Percentiles rank a stretch among this genome's conserved stretches.
phyloP scores from a whole-genome alignment of 2,888 invertebrate species.

The Plusia festucae region DNA sequence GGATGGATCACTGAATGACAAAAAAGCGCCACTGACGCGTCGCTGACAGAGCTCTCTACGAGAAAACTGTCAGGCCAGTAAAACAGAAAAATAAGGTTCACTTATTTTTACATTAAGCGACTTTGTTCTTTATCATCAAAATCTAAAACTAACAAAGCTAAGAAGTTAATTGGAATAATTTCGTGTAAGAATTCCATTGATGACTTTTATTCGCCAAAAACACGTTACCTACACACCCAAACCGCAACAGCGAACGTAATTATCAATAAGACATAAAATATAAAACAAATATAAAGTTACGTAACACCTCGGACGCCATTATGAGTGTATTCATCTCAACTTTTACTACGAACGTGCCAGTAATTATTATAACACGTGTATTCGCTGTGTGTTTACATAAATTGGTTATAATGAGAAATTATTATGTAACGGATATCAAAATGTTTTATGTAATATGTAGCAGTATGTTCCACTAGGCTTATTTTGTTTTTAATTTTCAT shows the following conservation, averaged over 20 bases:
- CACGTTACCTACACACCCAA: not conserved
- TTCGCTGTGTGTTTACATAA: constrained; percentile 45
- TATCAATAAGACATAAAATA: constrained; percentile 28
- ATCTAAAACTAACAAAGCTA: not conserved
- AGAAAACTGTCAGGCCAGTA: not conserved
- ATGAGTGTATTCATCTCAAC: constrained; percentile 28
- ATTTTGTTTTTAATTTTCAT: not conserved
- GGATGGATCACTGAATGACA: not conserved
- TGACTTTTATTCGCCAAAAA: not conserved
- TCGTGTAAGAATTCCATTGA: not conserved
- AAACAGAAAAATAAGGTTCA: not conserved
- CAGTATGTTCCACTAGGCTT: constrained; percentile 14
- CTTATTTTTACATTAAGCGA: no score
- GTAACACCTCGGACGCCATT: constrained; percentile 27
- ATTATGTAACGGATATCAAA: constrained; percentile 45
- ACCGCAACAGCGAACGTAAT: constrained; percentile 28
- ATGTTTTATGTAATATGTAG: constrained; percentile 35
- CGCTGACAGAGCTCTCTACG: not conserved
- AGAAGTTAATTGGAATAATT: not conserved
- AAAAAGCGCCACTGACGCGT: not conserved
- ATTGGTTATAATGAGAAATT: constrained; percentile 50
- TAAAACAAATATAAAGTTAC: constrained; percentile 34
- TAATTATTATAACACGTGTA: constrained; percentile 49
- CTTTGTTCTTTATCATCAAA: not conserved
- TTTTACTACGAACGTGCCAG: constrained; percentile 40